Base-by-base conservation (phyloP, 2,113 vertebrate genomes). In the Aix galericulata region DNA sequence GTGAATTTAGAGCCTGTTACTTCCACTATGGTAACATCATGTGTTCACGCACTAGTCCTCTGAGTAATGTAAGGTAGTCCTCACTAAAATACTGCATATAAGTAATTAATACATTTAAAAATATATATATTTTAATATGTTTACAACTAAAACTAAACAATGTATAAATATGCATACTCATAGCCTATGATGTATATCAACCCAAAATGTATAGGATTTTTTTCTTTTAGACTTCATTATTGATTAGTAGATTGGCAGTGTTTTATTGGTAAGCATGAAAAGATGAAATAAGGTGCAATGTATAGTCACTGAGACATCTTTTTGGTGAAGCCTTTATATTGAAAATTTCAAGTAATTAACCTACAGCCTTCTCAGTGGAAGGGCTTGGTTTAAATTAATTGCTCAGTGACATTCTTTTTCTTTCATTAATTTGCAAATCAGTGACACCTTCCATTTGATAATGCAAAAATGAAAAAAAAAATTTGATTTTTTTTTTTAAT, bases 161-260 rank as follows among this genome's bases (percentile, higher is more conserved):
- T 63, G 32, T 53, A 50, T 63, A 64, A 80, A 53, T 21, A 20
- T 32, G 17, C 14, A 52, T 31, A 46, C 8, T 36, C 53, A 32
- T 66, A 72, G 12, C 38, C 5, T 78, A 26, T 62, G 31, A 56
- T n/a, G 13, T 68, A 10, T 52, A 62, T 42, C 26, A 56, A 44
- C 22, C 11, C 23, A 52, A 27, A 44, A 52, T 38, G 50, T 18
- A 27, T 55, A 15, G 12, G n/a, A 11, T 0, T 3, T 42, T 68
- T 38, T 83, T 36, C 26, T 68, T 76, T 86, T 55, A 50, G 66
- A 32, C 2, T 56, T 56, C 18, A 14, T n/a, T 82, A 9, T 40
- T 4, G 13, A 21, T 17, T 17, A 50, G 6, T 48, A 48, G 7
- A 4, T 42, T 85, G 29, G 5, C 10, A 21, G 53, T 1, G 0